phyloP scores from a whole-genome alignment of 2,888 invertebrate genomes.

The Liodrosophila aerea region DNA sequence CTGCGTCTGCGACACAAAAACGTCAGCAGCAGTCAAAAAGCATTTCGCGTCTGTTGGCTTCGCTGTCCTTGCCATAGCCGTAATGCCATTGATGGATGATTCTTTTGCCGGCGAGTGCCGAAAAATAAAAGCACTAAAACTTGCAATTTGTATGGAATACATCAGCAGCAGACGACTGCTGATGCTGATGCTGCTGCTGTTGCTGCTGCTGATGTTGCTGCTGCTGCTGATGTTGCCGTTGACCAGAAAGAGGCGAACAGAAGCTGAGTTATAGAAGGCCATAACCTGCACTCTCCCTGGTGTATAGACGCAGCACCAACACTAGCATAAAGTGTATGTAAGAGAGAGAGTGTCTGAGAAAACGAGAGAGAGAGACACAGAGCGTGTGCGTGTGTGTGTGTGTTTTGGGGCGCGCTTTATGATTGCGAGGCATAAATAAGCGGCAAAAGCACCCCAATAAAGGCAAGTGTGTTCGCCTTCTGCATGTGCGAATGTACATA shows the following conservation, averaged over 20 bases:
- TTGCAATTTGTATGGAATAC: constrained; percentile 77
- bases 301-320: constrained; percentile 13
- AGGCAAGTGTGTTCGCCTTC: constrained; percentile 49
- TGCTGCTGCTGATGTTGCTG: neutral
- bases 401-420: constrained; percentile 64
- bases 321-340: neutral
- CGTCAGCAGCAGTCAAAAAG: constrained; percentile 75
- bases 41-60: constrained; percentile 49
- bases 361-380: too few species aligned
- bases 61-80: constrained; percentile 54
- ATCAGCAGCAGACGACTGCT: constrained; percentile 62
- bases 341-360: too few species aligned
- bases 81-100: constrained; percentile 80
- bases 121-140: constrained; percentile 74
- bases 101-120: constrained; percentile 56
- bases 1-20: constrained; percentile 77
- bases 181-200: neutral
- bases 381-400: constrained; percentile 7
- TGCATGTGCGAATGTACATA: neutral
- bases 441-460: constrained; percentile 72
- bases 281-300: constrained; percentile 72
- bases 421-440: constrained; percentile 76
- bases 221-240: constrained; percentile 10
- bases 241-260: constrained; percentile 62
- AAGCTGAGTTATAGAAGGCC: constrained; percentile 73